Evolutionary conservation across 2,797 vertebrate genomes (phyloP).

Genomic region (Esox masquinongy): DNA sequence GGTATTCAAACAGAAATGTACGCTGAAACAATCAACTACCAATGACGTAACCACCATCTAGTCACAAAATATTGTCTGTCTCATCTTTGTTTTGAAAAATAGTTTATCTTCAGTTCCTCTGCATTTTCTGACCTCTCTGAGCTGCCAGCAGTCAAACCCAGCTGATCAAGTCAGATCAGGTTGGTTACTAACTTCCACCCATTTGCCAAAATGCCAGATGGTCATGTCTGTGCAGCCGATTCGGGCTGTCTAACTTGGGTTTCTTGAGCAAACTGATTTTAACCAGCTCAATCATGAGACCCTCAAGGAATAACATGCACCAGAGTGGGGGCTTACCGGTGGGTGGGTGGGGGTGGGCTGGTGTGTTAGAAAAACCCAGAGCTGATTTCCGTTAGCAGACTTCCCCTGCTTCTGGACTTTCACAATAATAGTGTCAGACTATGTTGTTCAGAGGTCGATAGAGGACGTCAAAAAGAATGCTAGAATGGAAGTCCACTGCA

Average conservation of each 20-base stretch:
- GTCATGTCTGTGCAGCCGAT: too few species aligned
- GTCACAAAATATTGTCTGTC: background rate
- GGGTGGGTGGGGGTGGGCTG: too few species aligned
- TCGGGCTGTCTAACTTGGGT: too few species aligned
- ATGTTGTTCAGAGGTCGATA: background rate
- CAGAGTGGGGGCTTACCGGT: too few species aligned
- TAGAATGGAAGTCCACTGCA: background rate
- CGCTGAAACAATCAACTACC: background rate
- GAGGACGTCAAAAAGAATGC: background rate
- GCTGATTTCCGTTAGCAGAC: background rate
- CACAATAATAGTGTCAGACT: conserved; percentile 3
- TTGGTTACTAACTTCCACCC: background rate
- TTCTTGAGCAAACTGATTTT: too few species aligned
- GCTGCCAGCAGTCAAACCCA: conserved; percentile 9
- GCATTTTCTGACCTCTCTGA: conserved; percentile 12
- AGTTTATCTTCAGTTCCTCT: conserved; percentile 16
- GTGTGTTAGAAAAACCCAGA: too few species aligned
- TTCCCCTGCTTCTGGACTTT: background rate
- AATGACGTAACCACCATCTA: background rate
- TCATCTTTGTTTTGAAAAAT: conserved; percentile 16
- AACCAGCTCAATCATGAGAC: too few species aligned
- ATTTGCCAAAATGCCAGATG: background rate
- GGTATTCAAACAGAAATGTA: background rate
- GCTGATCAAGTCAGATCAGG: conserved; percentile 12
- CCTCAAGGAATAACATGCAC: too few species aligned